Evolutionary conservation across 2,888 invertebrate genomes (phyloP), one percentile per base, ranked within the genome.

Genomic region (Orthonevra nobilis): DNA sequence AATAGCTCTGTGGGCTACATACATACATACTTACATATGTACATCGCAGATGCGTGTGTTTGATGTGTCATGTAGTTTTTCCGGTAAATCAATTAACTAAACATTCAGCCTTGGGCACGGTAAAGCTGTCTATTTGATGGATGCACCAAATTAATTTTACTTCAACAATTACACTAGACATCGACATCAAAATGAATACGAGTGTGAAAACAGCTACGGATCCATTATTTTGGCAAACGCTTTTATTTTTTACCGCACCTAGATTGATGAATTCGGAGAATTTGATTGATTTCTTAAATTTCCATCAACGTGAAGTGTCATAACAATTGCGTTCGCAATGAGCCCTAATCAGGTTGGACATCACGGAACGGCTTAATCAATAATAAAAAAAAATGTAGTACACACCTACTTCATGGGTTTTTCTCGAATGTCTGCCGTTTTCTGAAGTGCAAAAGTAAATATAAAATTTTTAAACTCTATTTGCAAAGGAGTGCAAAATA

Each of bases 91-190:
- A 54, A 64, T 64, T 64, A 64, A n/a, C 34, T 9, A 5, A 42
- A 32, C 26, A 52, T 64, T 34, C 34, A 64, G 28, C n/a, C 32
- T 1, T 30, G 23, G 23, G 48, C 30, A 38, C 46, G 38, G 48
- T 48, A 69, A 63, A 36, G n/a, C 63, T 75, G 63, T 69, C 63
- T 14, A 63, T 42, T 75, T 75, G 75, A 75, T 75, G 69, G 75
- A 75, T 75, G 75, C 69, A 63, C 56, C 56, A 75, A 75, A 75
- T 44, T 63, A 34, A 75, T 69, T 69, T 58, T 68, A 68, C 15
- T 68, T 68, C 17, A 56, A 68, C 68, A 56, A 68, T 58, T 56
- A 69, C 50, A 56, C 50, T 40, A 42, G 42, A 40, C 34, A 63
- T 42, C 28, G 36, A 63, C 69, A 63, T 36, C 10, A 14, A 10